Percentiles rank a stretch among this genome's conserved stretches.
These are phyloP conservation scores for Picus viridis DNA, from an alignment of 2,797 vertebrate species.

Conservation along the genomic window DNA sequence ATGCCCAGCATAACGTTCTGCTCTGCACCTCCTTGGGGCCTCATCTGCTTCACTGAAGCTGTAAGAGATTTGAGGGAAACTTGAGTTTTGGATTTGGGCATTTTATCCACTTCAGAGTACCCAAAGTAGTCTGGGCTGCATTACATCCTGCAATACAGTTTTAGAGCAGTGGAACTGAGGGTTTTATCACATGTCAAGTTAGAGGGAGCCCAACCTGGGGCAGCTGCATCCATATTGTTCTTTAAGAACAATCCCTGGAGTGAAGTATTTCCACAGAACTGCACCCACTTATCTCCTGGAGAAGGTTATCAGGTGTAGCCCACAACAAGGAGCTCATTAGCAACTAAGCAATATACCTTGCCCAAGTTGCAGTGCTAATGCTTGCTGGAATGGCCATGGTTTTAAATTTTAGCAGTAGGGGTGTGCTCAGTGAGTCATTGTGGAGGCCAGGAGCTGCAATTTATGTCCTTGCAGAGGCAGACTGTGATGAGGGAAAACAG, in stretches of 20 bases:
- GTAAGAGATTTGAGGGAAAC: background rate
- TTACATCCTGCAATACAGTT: background rate
- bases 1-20: background rate
- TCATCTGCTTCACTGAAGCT: background rate
- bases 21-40: fast-evolving
- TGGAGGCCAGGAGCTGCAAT: background rate
- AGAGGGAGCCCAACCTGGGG: background rate
- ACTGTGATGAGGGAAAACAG: background rate
- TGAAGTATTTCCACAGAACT: background rate
- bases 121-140: background rate
- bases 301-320: background rate
- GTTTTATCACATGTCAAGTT: background rate
- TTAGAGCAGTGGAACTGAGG: background rate
- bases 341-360: background rate
- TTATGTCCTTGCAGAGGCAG: background rate
- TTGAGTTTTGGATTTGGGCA: background rate
- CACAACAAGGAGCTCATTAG: background rate
- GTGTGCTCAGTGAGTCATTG: background rate
- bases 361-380: fast-evolving
- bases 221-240: fast-evolving
- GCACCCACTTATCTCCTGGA: background rate
- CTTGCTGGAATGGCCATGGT: fast-evolving
- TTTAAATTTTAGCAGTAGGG: background rate
- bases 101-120: background rate
- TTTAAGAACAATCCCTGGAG: background rate